Evolutionary conservation across 2,113 vertebrate species (phyloP).

Genomic region (Turdus rufiventris): DNA sequence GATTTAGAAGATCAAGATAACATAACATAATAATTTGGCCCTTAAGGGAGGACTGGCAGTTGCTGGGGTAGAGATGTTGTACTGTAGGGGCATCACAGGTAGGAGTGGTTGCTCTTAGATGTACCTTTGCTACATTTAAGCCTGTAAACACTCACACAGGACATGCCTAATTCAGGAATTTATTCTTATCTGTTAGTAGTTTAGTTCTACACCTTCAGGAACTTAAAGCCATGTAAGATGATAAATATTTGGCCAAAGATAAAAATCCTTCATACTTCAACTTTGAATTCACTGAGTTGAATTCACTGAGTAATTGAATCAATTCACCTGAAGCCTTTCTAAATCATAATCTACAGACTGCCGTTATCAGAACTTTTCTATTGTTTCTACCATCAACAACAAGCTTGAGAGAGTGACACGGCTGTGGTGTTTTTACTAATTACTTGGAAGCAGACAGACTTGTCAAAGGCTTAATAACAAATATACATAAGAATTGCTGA

Average conservation of each 20-base stretch:
- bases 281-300: not conserved
- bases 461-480: not conserved
- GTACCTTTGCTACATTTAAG: not conserved
- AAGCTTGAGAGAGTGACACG: not conserved
- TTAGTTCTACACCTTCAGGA: not conserved
- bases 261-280: not conserved
- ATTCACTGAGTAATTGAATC: not conserved
- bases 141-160: not conserved
- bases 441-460: not conserved
- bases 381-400: not conserved
- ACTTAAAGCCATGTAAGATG: not conserved
- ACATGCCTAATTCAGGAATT: not conserved
- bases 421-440: not conserved
- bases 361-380: not conserved
- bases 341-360: not conserved
- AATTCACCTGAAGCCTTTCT: not conserved
- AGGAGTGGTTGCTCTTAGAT: not conserved
- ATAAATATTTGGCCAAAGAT: not conserved
- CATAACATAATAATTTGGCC: not conserved
- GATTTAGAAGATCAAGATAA: not conserved
- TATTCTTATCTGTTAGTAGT: not conserved
- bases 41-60: not conserved
- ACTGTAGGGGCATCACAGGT: not conserved
- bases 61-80: not conserved
- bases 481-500: not conserved